Base-by-base conservation (phyloP, 2,797 vertebrate genomes). In the Sitta carolinensis region DNA sequence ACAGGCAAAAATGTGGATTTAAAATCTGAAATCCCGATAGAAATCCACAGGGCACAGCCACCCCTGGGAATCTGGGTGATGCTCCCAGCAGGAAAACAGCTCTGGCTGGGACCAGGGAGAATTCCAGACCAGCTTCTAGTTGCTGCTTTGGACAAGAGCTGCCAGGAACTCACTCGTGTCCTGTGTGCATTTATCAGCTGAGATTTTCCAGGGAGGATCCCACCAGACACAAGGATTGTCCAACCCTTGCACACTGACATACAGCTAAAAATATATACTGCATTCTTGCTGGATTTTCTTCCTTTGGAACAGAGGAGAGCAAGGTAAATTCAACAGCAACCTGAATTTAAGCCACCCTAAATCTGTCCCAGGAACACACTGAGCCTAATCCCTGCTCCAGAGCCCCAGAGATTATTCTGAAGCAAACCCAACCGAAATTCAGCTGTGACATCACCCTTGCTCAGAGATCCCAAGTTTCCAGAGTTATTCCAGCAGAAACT, bases 1-100 rank as follows among this genome's bases (percentile, higher is more conserved):
- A 22, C 45, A 80, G 1, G 13, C 2, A 3, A 57, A 77, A 54
- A 57, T 2, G 27, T 0, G 1, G 4, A 7, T 48, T 69, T 47
- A 10, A n/a, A 14, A 27, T 11, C 34, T 2, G 12, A 38, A 58
- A 61, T 23, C 29, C 26, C 14, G 1, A 26, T 10, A 9, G 14
- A 11, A 45, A 13, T 61, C 51, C 54, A 19, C n/a, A 7, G 23
- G 34, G 17, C n/a, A 13, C 1, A 12, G 36, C n/a, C 51, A 30
- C 17, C 22, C 40, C 36, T 8, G 16, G 43, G 51, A 52, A 21
- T 10, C 32, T 3, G n/a, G 69, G 74, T 1, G 14, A 42, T 0
- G 1, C 11, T 87, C 75, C 63, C 92, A 72, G n/a, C 64, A 38
- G 30, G 19, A 72, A 69, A 55, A 38, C n/a, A 2, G 2, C 51